Evolutionary conservation across 23 tunicate genomes (phyloP), one percentile per base, ranked within the genome.

Genomic region (Phallusia fumigata): DNA sequence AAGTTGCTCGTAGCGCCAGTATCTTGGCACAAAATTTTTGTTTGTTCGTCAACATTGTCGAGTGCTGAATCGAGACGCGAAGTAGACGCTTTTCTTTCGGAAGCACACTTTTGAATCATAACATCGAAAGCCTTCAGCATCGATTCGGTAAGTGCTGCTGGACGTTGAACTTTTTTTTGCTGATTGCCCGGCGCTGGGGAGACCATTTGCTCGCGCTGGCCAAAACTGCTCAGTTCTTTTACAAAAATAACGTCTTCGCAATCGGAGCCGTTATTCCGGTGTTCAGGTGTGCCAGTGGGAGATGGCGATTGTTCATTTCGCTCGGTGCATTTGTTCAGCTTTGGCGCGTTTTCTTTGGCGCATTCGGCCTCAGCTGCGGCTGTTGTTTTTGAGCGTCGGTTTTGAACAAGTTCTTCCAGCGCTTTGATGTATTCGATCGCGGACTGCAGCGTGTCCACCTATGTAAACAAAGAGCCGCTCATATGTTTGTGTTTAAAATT

Each of bases 391-490:
- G 58, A 36, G 64, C 88, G 78, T 45, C 84, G 90, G 32, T 72
- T 82, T 35, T 81, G 83, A 19, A 95, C 90, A 30, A 95, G 65
- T 0, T 75, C 85, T 86, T 89, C 90, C 40, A 95, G 83, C 19
- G 98, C 95, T 65, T 95, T 87, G 79, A 95, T 95, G 65, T 95
- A 95, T 79, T 90, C 95, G 31, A 95, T 95, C 16, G 98, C 98
- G 32, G 98, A 95, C 52, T 90, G 93, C 50, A 95, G 86, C 30
- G 98, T 95, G 52, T 95, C 98, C 22, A 95, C 98, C 91, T 95
- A 81, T 53, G 31, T 58, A 58, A 58, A 58, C 69, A 58, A 24
- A 40, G 47, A 40, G 10, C 5, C 10, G 47, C 10, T 40, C 47
- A 10, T 40, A 40, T 40, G 10, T 40, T 40, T 3, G 47, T 40